These are phyloP conservation scores for Zapus hudsonius DNA, from an alignment of 2,113 vertebrate species.

Conservation along the genomic window DNA sequence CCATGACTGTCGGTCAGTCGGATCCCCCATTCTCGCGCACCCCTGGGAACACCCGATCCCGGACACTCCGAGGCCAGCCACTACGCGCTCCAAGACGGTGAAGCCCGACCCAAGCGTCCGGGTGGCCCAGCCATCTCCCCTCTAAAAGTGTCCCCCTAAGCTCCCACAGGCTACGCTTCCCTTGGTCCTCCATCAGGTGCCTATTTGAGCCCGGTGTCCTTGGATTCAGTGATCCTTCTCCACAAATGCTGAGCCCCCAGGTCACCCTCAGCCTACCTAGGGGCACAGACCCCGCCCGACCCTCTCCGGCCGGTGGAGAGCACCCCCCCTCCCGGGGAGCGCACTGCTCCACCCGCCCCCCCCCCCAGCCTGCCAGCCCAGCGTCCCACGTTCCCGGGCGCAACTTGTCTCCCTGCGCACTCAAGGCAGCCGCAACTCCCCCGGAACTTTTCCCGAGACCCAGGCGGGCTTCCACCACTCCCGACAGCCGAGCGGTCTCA, in stretches of 20 bases:
- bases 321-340: neutral
- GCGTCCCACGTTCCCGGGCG: constrained; percentile 53
- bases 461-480: constrained; percentile 9
- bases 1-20: neutral
- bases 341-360: neutral
- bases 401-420: constrained; percentile 74
- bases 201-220: neutral
- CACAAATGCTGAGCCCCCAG: neutral
- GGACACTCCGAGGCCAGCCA: neutral
- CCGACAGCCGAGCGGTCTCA: constrained; percentile 7
- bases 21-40: constrained; percentile 44
- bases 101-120: constrained; percentile 41
- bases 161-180: constrained; percentile 16
- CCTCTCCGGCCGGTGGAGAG: neutral
- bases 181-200: constrained; percentile 3
- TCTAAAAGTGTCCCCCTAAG: constrained; percentile 1
- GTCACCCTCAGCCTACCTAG: constrained; percentile 30
- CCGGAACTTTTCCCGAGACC: constrained; percentile 73
- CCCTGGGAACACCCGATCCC: constrained; percentile 49
- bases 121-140: neutral
- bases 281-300: neutral
- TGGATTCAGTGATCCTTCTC: neutral
- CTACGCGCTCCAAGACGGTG: neutral
- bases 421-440: constrained; percentile 62
- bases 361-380: neutral